Evolutionary conservation across 2,797 vertebrate genomes (phyloP).

Genomic region (Choloepus didactylus): DNA sequence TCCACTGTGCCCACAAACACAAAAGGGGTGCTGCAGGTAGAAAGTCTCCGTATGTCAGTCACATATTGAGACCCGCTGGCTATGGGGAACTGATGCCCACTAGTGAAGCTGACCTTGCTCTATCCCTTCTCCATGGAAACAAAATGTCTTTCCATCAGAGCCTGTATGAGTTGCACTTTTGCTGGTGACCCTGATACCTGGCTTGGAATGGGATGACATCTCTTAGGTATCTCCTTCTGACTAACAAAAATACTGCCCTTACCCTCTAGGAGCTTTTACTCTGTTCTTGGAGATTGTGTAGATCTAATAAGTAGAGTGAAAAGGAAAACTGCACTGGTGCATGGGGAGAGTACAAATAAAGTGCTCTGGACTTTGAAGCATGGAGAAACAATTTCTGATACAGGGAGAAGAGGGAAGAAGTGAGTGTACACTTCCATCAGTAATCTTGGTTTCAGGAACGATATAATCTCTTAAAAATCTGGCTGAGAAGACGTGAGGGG

Average conservation of each 20-base stretch:
- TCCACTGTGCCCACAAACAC: no score
- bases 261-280: background rate
- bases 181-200: no score
- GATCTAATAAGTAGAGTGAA: background rate
- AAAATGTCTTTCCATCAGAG: no score
- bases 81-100: no score
- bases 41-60: no score
- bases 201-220: no score
- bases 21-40: no score
- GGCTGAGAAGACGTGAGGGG: background rate
- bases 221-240: no score
- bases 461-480: slow-evolving; percentile 9
- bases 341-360: background rate
- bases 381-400: background rate
- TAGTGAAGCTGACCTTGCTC: no score
- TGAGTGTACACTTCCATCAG: background rate
- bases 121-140: no score
- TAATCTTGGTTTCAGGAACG: background rate
- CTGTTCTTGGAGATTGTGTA: background rate
- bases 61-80: no score
- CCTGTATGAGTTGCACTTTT: no score
- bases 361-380: background rate
- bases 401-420: background rate
- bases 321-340: background rate
- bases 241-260: background rate